Base-by-base conservation (phyloP, 2,797 vertebrate genomes). In the Lacerta agilis region DNA sequence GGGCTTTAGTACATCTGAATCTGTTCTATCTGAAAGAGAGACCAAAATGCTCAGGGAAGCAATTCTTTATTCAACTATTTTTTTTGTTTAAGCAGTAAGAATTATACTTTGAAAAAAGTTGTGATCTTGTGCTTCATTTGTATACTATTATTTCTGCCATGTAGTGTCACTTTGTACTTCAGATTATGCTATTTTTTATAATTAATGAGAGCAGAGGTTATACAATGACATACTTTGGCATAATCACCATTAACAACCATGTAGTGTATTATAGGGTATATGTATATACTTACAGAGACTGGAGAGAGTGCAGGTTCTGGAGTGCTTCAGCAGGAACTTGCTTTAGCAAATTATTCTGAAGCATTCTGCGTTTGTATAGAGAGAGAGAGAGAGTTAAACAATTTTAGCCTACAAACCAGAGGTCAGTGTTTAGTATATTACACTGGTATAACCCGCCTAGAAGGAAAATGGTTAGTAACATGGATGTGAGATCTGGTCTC, bases 301-400 rank as follows among this genome's bases (percentile, higher is more conserved):
- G 98, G 87, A 99, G 98, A 93, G 96, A 98, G 93, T 94, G 97
- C 89, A 99, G 94, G 93, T 97, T 97, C 95, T 97, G 98, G 15
- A 99, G 97, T 1, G 98, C 98, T 94, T 98, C 98, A 0, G 92
- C 94, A 29, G 98, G 98, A 73, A 98, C 98, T 78, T 98, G 97
- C 38, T 85, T 97, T 82, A 99, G 96, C 86, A 98, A 98, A 95
- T 99, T 99, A 94, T 99, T 99, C 95, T 99, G 98, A 82, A 99
- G 97, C 98, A 99, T 99, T 88, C 98, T 99, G 82, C 66, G 69
- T 93, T 90, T 90, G 91, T 95, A 64, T 88, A 93, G 86, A 49
- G 11, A 49, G 49, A 49, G 11, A 95, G 86, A 95, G 90, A 1
- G 25, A 93, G 89, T n/a, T 25, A 9, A 15, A 79, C 83, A 64